A percentile compares a stretch with the other conserved stretches of the same genome.
Conservation (phyloP, 1,140 invertebrate genomes). For the Mactra quadrangularis region DNA sequence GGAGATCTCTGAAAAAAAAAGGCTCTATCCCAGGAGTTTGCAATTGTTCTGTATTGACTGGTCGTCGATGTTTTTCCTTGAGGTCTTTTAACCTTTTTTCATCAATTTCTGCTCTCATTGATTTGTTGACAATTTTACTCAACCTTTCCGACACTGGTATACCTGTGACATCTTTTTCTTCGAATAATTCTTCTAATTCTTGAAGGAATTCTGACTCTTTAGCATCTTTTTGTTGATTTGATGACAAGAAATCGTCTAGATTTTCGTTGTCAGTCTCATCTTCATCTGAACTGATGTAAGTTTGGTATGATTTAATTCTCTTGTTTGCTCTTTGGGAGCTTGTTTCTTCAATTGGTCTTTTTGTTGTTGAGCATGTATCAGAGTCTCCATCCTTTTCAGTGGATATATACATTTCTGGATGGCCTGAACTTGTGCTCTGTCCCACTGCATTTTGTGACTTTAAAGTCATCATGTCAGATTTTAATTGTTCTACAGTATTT, state of each 20-base stretch:
- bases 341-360: conserved; percentile 9
- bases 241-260: conserved; percentile 18
- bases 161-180: conserved; percentile 16
- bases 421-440: conserved; percentile 11
- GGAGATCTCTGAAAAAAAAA: conserved; percentile 6
- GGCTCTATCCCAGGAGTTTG: conserved; percentile 12
- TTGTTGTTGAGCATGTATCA: not conserved
- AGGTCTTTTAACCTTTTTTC: conserved; percentile 17
- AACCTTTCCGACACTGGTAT: too few species aligned
- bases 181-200: too few species aligned
- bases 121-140: too few species aligned
- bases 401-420: conserved; percentile 9
- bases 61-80: conserved; percentile 13
- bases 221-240: not conserved
- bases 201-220: conserved; percentile 17
- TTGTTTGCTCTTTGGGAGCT: conserved; percentile 13
- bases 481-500: too few species aligned
- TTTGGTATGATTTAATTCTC: not conserved
- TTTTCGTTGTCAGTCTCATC: conserved; percentile 8
- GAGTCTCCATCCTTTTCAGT: conserved; percentile 5
- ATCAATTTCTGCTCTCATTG: conserved; percentile 9
- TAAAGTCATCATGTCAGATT: too few species aligned
- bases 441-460: too few species aligned
- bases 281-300: conserved; percentile 8
- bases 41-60: conserved; percentile 1